Conservation (phyloP, 2,888 invertebrate genomes). For the Xestobium rufovillosum region DNA sequence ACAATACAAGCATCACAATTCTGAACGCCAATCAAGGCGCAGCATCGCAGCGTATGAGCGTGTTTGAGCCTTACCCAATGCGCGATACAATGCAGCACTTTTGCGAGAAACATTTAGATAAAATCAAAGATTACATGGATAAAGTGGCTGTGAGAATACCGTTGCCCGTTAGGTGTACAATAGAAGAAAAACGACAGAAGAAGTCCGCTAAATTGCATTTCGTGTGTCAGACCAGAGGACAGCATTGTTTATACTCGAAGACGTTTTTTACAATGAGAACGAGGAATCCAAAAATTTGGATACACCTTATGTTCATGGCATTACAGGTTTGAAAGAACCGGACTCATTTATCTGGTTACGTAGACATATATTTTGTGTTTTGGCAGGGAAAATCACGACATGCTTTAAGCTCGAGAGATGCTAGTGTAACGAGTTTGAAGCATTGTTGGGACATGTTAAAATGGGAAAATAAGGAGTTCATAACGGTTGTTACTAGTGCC, state of each 20-base stretch:
- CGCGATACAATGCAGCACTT: conserved; percentile 89
- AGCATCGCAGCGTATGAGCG: conserved; percentile 59
- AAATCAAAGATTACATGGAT: conserved; percentile 87
- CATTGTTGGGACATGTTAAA: conserved; percentile 93
- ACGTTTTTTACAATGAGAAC: conserved; percentile 72
- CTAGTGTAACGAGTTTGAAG: conserved; percentile 75
- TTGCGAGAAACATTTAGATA: conserved; percentile 89
- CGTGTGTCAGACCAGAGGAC: conserved; percentile 75
- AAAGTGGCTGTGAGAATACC: conserved; percentile 78
- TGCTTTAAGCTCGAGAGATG: conserved; percentile 73
- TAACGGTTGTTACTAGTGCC: conserved; percentile 87
- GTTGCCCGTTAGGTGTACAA: conserved; percentile 87
- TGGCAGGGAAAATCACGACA: conserved; percentile 60
- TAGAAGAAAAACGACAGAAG: conserved; percentile 82
- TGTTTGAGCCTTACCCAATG: conserved; percentile 88
- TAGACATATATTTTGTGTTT: conserved; percentile 5
- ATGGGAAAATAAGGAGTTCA: conserved; percentile 81
- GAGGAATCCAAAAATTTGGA: conserved; percentile 81
- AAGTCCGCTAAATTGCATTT: conserved; percentile 84
- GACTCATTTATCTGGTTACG: no score
- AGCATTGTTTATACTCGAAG: conserved; percentile 80
- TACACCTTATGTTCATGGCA: conserved; percentile 93
- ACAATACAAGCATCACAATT: conserved; percentile 73
- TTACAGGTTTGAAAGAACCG: conserved; percentile 63
- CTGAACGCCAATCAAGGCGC: conserved; percentile 50